phyloP scores from a whole-genome alignment of 2,888 invertebrate species.

The Apodemia mormo region DNA sequence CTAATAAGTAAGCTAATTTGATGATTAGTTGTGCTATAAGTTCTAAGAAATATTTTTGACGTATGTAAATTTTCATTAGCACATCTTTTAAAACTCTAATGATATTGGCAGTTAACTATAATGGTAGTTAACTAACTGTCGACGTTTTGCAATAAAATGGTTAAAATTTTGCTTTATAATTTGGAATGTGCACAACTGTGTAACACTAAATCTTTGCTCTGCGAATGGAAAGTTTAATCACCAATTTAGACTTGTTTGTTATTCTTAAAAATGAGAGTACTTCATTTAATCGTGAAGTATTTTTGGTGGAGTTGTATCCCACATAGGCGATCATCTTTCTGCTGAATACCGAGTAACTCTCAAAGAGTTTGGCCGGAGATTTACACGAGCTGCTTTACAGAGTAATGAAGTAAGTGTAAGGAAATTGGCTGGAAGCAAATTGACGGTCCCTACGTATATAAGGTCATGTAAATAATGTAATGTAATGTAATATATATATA shows the following conservation, averaged over 20 bases:
- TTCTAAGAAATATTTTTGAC: not conserved
- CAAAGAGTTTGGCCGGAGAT: not conserved
- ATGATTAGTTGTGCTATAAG: not conserved
- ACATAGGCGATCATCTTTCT: not conserved
- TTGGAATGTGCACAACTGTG: not conserved
- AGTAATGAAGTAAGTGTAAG: not conserved
- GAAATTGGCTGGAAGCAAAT: not conserved
- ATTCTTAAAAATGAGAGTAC: not conserved
- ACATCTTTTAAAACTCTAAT: not conserved
- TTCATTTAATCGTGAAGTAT: not conserved
- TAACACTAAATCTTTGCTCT: not conserved
- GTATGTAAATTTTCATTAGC: not conserved
- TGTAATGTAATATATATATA: too few relatives aligned
- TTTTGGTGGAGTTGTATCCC: not conserved
- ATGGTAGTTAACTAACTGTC: not conserved
- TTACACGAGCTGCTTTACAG: not conserved
- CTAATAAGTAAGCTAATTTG: not conserved
- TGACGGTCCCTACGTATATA: too few relatives aligned
- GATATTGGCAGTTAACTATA: not conserved
- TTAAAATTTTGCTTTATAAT: not conserved
- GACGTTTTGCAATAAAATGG: not conserved
- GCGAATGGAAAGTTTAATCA: not conserved
- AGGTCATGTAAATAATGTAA: too few relatives aligned
- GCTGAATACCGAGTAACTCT: not conserved
- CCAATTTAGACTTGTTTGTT: not conserved